A percentile compares a stretch with the other conserved stretches of the same genome.
phyloP scores from a whole-genome alignment of 92 coral and sea anemone genomes.

The Epizoanthus stellaris region DNA sequence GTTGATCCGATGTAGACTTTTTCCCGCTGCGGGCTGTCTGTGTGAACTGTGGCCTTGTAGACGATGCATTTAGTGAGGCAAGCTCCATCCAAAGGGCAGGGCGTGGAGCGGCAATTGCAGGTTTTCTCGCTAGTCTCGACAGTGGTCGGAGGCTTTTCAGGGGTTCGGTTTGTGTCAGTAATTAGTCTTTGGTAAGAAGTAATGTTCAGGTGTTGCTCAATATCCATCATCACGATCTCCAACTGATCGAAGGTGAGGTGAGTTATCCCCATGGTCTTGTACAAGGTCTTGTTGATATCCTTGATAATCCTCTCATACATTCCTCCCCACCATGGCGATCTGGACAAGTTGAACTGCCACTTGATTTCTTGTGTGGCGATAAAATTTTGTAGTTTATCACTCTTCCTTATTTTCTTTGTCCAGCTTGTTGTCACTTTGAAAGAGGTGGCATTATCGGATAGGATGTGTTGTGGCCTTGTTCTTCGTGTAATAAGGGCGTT shows the following conservation, averaged over 20 bases:
- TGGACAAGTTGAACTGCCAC: conserved; percentile 67
- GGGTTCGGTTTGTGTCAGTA: too few species aligned
- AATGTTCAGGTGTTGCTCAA: conserved; percentile 41
- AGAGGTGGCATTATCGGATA: background rate
- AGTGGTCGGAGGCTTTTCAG: too few species aligned
- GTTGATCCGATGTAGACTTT: too few species aligned
- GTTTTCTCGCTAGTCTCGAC: too few species aligned
- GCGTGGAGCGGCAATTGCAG: too few species aligned
- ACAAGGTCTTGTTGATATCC: conserved; percentile 47
- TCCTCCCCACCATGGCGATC: conserved; percentile 67
- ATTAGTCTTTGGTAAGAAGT: too few species aligned
- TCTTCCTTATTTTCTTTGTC: conserved; percentile 62
- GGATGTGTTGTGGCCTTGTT: conserved; percentile 52
- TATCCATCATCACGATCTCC: conserved; percentile 57
- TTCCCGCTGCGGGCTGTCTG: too few species aligned
- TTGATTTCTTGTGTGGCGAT: conserved; percentile 46
- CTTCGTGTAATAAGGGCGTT: conserved; percentile 47
- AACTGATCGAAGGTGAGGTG: conserved; percentile 41
- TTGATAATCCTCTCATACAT: conserved; percentile 48
- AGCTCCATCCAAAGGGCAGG: too few species aligned
- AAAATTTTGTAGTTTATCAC: conserved; percentile 47
- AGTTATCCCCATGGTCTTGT: conserved; percentile 60
- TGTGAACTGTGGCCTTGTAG: too few species aligned
- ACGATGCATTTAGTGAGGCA: too few species aligned
- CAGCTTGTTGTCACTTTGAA: conserved; percentile 62